Evolutionary conservation across 2,888 invertebrate genomes (phyloP).

Genomic region (Torymus tubicola): DNA sequence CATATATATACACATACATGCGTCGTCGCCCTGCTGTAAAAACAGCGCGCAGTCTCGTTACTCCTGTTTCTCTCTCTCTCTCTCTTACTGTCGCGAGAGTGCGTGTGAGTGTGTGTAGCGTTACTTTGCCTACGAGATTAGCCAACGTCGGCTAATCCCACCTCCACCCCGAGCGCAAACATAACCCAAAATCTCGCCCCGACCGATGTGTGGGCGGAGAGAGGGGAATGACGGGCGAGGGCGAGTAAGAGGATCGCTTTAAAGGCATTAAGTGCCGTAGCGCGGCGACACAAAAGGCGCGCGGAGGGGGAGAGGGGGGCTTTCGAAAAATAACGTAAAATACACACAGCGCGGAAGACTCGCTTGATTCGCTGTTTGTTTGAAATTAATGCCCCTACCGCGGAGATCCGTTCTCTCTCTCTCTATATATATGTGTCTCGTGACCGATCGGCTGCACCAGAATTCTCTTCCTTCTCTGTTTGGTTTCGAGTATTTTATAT

Average conservation of each 20-base stretch:
- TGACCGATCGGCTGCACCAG: slow-evolving; percentile 1
- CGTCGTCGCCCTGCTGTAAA: slow-evolving; percentile 71
- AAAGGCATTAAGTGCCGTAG: slow-evolving; percentile 62
- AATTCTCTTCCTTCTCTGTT: neutral
- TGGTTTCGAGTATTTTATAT: slow-evolving; percentile 37
- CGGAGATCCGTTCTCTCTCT: too few species aligned
- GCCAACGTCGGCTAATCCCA: slow-evolving; percentile 72
- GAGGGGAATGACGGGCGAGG: neutral
- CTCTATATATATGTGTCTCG: too few species aligned
- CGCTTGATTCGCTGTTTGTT: slow-evolving; percentile 18
- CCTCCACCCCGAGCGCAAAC: slow-evolving; percentile 65
- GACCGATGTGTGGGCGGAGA: neutral
- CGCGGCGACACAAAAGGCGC: neutral
- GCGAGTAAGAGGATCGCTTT: slow-evolving; percentile 68
- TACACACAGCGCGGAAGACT: slow-evolving; percentile 27
- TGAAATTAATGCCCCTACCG: slow-evolving; percentile 35
- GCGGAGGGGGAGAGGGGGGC: slow-evolving; percentile 1
- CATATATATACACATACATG: slow-evolving; percentile 55
- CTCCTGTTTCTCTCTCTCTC: neutral
- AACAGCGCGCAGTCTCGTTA: slow-evolving; percentile 65
- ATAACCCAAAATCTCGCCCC: slow-evolving; percentile 67
- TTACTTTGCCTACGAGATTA: slow-evolving; percentile 74
- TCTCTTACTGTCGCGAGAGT: too few species aligned
- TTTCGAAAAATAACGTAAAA: slow-evolving; percentile 52
- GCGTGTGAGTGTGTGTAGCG: neutral